Base-by-base conservation (phyloP, 2,797 vertebrate species). In the Cottoperca gobio region DNA sequence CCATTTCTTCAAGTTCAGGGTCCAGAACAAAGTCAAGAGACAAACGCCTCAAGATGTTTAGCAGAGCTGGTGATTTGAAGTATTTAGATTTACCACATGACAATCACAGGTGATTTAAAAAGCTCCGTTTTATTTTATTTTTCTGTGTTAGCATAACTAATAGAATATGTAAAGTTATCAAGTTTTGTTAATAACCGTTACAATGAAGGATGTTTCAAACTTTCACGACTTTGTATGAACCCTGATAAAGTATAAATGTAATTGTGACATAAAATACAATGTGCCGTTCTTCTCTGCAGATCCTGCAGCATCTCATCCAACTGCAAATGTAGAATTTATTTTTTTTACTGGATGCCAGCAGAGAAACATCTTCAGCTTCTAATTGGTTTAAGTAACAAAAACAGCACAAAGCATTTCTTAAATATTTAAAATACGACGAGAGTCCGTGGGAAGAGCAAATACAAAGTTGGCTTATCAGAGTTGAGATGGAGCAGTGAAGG, bases 371-470 rank as follows among this genome's bases (percentile, higher is more conserved):
- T 31, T 50, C 2, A 35, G 42, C 26, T n/a, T 49, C 17, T 58
- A 21, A 54, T 65, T 26, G 28, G 13, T 12, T 31, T 2, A 45
- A 35, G 26, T 4, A 59, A 55, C 39, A 78, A 72, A 59, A 66
- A 43, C 21, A 21, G 12, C 10, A 48, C 24, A 28, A 63, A 54
- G 13, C 54, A 48, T 37, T 61, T 31, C 42, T 61, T 37, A 76
- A 66, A 70, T 66, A 8, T 42, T n/a, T 28, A n/a, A 50, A 70
- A 78, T 21, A 48, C 7, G 5, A 11, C 0, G 2, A 64, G 37
- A 46, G 48, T 67, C 17, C 21, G 40, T 76, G 77, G 74, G 84
- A 86, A 80, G 61, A 79, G 16, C 17, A 3, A 81, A 86, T 43
- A 79, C 62, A 74, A 39, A 64, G 54, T 76, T 43, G 55, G 64